phyloP scores from a whole-genome alignment of 1,140 invertebrate species.

The Psix sp. region DNA sequence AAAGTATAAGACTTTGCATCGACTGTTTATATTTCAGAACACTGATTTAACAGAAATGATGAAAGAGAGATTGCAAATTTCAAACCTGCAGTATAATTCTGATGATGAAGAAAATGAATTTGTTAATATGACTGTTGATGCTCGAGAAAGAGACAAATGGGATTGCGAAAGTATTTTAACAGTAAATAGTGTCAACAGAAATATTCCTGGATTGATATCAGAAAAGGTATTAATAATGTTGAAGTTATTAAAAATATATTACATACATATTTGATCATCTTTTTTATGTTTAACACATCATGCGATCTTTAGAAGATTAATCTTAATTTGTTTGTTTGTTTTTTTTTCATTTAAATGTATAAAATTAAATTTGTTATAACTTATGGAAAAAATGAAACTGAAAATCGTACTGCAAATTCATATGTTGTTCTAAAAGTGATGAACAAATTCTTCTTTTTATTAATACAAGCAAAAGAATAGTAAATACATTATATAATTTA shows the following conservation, averaged over 20 bases:
- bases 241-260: background rate
- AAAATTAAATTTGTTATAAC: too few relatives aligned
- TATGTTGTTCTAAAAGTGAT: too few relatives aligned
- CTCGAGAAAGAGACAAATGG: conserved; percentile 84
- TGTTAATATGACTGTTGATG: conserved; percentile 79
- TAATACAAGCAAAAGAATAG: too few relatives aligned
- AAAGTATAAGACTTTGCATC: background rate
- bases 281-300: too few relatives aligned
- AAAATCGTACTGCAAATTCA: too few relatives aligned
- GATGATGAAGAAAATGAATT: conserved; percentile 80
- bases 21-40: conserved; percentile 46
- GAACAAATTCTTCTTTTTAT: background rate
- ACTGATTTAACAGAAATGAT: conserved; percentile 66
- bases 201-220: conserved; percentile 90
- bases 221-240: conserved; percentile 20
- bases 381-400: too few relatives aligned
- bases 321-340: too few relatives aligned
- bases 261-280: too few relatives aligned
- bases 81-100: conserved; percentile 60
- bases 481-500: background rate
- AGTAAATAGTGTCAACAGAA: conserved; percentile 93
- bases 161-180: conserved; percentile 95
- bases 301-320: too few relatives aligned
- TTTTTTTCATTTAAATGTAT: too few relatives aligned
- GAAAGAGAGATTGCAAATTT: conserved; percentile 66